A percentile compares a stretch with the other conserved stretches of the same genome.
Evolutionary conservation across 2,797 vertebrate species (phyloP).

Genomic region (Masticophis lateralis): DNA sequence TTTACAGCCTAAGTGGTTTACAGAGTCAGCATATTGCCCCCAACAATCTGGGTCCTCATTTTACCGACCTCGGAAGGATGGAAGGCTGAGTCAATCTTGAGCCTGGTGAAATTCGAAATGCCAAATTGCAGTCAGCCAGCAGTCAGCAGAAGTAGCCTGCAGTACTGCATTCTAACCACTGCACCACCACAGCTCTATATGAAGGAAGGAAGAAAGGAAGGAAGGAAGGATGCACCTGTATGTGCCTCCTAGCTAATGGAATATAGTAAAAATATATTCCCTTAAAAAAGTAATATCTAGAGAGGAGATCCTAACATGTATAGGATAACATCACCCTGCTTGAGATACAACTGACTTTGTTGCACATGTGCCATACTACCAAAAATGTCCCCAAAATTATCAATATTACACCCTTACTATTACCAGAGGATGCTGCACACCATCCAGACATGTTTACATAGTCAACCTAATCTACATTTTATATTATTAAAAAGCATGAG

Average conservation of each 20-base stretch:
- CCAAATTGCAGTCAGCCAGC: too few species aligned
- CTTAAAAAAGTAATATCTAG: not conserved
- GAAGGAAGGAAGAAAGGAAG: not conserved
- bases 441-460: not conserved
- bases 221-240: not conserved
- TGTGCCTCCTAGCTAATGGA: not conserved
- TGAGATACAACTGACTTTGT: not conserved
- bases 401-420: not conserved
- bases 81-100: too few species aligned
- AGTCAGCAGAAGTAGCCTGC: too few species aligned
- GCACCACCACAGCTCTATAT: too few species aligned
- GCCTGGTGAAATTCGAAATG: too few species aligned
- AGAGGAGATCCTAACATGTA: not conserved
- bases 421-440: not conserved
- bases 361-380: not conserved
- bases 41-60: too few species aligned
- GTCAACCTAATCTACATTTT: not conserved
- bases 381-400: not conserved
- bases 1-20: too few species aligned
- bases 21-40: too few species aligned
- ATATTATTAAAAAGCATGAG: not conserved
- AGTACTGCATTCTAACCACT: too few species aligned
- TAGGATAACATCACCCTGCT: not conserved
- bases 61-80: too few species aligned
- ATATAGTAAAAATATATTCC: not conserved